Evolutionary conservation across 2,888 invertebrate genomes (phyloP).

Genomic region (Schizotus pectinicornis): DNA sequence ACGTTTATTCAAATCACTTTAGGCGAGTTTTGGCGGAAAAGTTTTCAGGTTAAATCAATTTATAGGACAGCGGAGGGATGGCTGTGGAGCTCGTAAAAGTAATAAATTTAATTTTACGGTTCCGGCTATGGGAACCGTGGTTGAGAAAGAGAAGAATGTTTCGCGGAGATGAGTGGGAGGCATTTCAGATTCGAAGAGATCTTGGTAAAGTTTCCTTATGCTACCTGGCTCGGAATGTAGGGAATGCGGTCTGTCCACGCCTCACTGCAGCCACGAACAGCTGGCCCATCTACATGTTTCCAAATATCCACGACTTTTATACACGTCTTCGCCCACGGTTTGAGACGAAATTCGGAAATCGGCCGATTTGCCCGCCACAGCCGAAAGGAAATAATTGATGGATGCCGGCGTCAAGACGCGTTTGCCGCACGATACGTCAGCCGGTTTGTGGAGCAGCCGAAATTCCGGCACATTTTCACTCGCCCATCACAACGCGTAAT

Average conservation of each 20-base stretch:
- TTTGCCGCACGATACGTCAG: too few relatives aligned
- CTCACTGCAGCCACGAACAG: conserved; percentile 33
- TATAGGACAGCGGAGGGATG: conserved; percentile 22
- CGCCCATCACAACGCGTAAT: neutral
- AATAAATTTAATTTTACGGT: conserved; percentile 30
- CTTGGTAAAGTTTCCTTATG: conserved; percentile 39
- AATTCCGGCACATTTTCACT: conserved; percentile 1
- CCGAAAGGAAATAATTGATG: too few relatives aligned
- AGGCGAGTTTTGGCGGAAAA: conserved; percentile 15
- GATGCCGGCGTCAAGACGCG: too few relatives aligned
- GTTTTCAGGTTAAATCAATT: conserved; percentile 30
- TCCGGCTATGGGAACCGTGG: conserved; percentile 6
- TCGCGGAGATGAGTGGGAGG: conserved; percentile 32
- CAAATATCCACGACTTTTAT: conserved; percentile 29
- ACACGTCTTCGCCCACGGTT: neutral
- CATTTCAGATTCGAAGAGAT: conserved; percentile 28
- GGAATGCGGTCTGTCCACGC: conserved; percentile 52
- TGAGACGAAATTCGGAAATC: neutral
- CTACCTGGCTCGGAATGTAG: conserved; percentile 49
- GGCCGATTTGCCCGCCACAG: too few relatives aligned
- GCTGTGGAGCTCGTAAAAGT: conserved; percentile 14
- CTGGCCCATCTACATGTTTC: conserved; percentile 25
- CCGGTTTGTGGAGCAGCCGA: neutral
- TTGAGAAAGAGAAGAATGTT: conserved; percentile 19
- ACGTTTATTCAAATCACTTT: conserved; percentile 30